Evolutionary conservation across 2,113 vertebrate species (phyloP), one percentile per base, ranked within the genome.

Genomic region (Cnemophilus loriae): DNA sequence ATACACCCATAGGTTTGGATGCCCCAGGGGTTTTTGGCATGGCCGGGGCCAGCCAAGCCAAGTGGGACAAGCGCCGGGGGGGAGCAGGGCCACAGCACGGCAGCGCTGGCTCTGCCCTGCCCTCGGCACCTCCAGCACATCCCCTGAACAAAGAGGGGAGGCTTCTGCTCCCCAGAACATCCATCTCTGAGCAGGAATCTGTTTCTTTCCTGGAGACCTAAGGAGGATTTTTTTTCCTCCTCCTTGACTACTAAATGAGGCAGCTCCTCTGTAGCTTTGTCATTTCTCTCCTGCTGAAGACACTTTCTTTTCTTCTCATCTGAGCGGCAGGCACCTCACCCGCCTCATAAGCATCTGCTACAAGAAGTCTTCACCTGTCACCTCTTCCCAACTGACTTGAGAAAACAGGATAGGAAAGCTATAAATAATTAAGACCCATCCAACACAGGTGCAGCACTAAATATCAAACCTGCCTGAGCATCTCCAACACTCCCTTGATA

Each of bases 371-470:
- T 96, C 97, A 96, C 96, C 96, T 96, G 97, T 92, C 96, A 95
- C 95, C 91, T 93, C 92, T 95, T 65, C 97, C 93, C 95, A 89
- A 94, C 22, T 85, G 94, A 94, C 89, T 95, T 47, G 57, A 86
- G 93, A 94, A 96, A 96, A 93, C 94, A 94, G 84, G 82, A 89
- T 44, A 65, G 49, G 75, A 90, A 84, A 90, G 77, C 77, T 94
- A 94, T 97, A 96, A 97, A 97, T 97, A 97, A 97, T 96, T 96
- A 94, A 97, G 85, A 19, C 30, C 70, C 92, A 84, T 87, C 94
- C 92, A 57, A 35, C 74, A 75, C 60, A 57, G 96, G 91, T 69
- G 76, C 89, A 78, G 94, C n/a, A 80, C 89, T 91, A 59, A 89
- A 93, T 87, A 95, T 95, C 94, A 89, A 91, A 93, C 85, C 77